phyloP scores from a whole-genome alignment of 2,113 vertebrate genomes.

The Tachuris rubrigastra region DNA sequence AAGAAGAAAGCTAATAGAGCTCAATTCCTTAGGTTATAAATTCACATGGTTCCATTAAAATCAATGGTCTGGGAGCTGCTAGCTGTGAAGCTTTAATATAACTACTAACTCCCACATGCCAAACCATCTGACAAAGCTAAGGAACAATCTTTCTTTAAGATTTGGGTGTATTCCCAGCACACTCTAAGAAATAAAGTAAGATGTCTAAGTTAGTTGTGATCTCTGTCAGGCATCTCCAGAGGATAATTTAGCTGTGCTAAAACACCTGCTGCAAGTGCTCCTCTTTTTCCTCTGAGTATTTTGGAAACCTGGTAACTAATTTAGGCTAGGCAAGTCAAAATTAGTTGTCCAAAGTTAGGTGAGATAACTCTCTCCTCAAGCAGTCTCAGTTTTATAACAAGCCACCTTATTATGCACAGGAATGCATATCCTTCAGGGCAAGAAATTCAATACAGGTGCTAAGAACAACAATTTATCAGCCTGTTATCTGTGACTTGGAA shows the following conservation, averaged over 20 bases:
- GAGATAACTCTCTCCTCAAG: neutral
- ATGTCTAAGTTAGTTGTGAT: neutral
- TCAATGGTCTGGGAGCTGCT: neutral
- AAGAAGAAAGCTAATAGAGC: neutral
- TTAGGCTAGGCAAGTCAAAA: neutral
- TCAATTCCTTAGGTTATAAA: neutral
- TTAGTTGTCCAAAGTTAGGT: neutral
- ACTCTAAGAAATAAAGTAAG: neutral
- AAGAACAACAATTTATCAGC: slow-evolving; percentile 50
- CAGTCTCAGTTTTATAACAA: neutral
- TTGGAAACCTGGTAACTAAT: neutral
- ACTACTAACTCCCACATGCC: neutral
- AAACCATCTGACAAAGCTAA: neutral
- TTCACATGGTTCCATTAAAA: neutral
- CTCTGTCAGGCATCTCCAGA: neutral
- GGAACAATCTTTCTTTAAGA: neutral
- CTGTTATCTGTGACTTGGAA: slow-evolving; percentile 54
- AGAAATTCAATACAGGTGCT: slow-evolving; percentile 20
- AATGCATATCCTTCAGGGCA: neutral
- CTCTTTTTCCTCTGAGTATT: neutral
- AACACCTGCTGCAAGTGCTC: neutral
- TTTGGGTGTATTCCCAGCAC: neutral
- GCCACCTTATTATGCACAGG: neutral
- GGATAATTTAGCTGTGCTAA: neutral
- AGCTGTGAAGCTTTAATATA: neutral